These are phyloP conservation scores for Virgularia gustaviana DNA, from an alignment of 92 coral and sea anemone species.

Conservation along the genomic window DNA sequence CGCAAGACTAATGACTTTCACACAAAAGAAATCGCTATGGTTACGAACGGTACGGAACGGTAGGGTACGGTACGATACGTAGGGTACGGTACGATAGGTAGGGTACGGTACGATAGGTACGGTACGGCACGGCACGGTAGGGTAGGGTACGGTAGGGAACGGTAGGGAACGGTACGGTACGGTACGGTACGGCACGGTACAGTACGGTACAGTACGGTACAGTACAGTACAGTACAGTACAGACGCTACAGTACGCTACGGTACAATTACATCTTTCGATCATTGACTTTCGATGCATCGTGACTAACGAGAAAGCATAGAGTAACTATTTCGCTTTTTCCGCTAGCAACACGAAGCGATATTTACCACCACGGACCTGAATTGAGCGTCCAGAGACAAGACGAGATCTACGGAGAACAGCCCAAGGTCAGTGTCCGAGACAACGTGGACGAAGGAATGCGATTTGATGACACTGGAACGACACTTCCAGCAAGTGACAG, in stretches of 20 bases:
- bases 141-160: conserved; percentile 13
- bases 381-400: too few species aligned
- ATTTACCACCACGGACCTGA: background rate
- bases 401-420: background rate
- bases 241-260: background rate
- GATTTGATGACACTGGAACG: background rate
- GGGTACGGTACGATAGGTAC: background rate
- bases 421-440: background rate
- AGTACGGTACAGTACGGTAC: conserved; percentile 19
- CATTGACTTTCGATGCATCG: too few species aligned
- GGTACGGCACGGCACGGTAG: conserved; percentile 14
- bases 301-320: too few species aligned
- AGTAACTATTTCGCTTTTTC: too few species aligned
- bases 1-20: too few species aligned
- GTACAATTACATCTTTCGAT: too few species aligned
- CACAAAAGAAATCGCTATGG: background rate
- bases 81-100: background rate
- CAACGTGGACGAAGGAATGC: background rate
- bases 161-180: conserved; percentile 20
- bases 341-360: too few species aligned
- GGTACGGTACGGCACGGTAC: conserved; percentile 28
- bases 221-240: background rate
- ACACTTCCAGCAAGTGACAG: background rate
- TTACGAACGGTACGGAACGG: background rate
- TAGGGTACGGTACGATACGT: background rate